phyloP scores from a whole-genome alignment of 2,797 vertebrate genomes.

The Hybognathus amarus region DNA sequence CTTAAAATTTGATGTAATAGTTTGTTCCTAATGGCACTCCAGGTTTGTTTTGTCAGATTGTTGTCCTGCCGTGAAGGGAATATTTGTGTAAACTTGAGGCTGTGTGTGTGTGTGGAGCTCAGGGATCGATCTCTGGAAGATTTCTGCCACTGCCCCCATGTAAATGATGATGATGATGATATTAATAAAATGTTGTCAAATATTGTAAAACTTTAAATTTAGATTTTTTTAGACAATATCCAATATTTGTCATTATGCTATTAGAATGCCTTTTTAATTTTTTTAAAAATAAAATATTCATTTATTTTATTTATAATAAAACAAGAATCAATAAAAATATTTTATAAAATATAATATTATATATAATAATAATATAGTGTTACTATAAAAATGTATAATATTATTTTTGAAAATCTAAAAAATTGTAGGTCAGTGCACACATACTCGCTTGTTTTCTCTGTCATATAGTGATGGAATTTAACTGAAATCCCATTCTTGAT shows the following conservation, averaged over 20 bases:
- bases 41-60: neutral
- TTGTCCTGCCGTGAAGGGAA: neutral
- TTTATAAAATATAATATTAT: too few relatives aligned
- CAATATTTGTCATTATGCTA: neutral
- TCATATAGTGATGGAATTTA: too few relatives aligned
- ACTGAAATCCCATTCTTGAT: too few relatives aligned
- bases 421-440: too few relatives aligned
- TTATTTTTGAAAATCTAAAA: too few relatives aligned
- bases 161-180: neutral
- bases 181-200: neutral
- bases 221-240: neutral
- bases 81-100: neutral
- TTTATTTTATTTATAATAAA: neutral
- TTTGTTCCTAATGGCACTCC: neutral
- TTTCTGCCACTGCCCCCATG: neutral
- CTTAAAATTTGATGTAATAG: neutral
- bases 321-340: neutral
- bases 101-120: neutral
- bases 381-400: too few relatives aligned
- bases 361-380: too few relatives aligned
- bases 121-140: neutral
- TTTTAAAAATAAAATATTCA: too few relatives aligned
- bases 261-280: neutral
- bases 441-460: too few relatives aligned
- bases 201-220: neutral